These are phyloP conservation scores for Pollenia amentaria DNA, from an alignment of 2,888 invertebrate genomes.

Conservation along the genomic window DNA sequence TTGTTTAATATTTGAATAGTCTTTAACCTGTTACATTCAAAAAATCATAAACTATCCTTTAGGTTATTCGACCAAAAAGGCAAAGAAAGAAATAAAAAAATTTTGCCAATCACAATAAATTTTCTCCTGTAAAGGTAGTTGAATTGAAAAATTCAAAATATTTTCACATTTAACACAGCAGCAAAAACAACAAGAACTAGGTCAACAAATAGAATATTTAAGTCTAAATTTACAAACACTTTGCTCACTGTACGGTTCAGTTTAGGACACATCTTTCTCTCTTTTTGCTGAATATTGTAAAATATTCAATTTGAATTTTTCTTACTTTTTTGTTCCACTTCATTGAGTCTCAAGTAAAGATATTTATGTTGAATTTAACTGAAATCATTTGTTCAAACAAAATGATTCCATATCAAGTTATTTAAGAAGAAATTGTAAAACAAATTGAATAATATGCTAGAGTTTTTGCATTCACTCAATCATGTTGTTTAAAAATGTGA, in stretches of 20 bases:
- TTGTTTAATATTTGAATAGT: too few species aligned
- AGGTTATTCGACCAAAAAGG: neutral
- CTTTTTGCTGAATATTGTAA: constrained; percentile 18
- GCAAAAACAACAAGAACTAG: neutral
- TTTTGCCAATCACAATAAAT: constrained; percentile 24
- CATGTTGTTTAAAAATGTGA: neutral
- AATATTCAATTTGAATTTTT: constrained; percentile 30
- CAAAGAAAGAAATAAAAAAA: neutral
- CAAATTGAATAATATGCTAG: constrained; percentile 32
- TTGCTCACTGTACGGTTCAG: neutral
- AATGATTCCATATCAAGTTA: constrained; percentile 29
- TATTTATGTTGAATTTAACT: constrained; percentile 60
- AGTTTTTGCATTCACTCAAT: neutral
- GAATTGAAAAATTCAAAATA: constrained; percentile 57
- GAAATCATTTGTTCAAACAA: constrained; percentile 55
- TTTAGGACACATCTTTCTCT: neutral
- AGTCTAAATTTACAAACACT: constrained; percentile 35
- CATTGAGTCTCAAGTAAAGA: constrained; percentile 47
- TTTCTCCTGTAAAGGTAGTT: constrained; percentile 20
- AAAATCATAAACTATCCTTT: neutral
- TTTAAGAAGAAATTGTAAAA: constrained; percentile 14
- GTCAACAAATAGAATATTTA: constrained; percentile 28
- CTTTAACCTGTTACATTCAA: constrained; percentile 6
- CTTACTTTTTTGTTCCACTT: constrained; percentile 37
- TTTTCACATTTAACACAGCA: neutral